Percentiles rank a stretch among this genome's conserved stretches.
Conservation (phyloP, 1,140 invertebrate genomes). For the Sarcophaga peregrina region DNA sequence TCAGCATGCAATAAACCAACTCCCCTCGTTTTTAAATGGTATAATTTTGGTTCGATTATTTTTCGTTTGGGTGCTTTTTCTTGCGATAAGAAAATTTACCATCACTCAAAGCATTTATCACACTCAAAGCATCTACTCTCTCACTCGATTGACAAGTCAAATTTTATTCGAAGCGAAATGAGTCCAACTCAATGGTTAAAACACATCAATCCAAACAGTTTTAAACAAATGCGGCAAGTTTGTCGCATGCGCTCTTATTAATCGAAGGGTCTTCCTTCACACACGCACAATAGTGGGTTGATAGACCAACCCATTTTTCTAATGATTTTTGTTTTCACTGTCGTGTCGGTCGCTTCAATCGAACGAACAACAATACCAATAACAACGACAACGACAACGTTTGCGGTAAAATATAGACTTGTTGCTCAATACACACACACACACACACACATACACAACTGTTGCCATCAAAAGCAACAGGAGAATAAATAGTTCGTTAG, state of each 20-base stretch:
- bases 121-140: neutral
- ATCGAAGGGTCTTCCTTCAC: constrained; percentile 6
- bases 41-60: neutral
- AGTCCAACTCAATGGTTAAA: neutral
- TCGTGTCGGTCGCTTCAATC: constrained; percentile 52
- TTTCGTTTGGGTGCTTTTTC: constrained; percentile 33
- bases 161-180: neutral
- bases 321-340: neutral
- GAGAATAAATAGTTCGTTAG: neutral
- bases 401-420: constrained; percentile 1
- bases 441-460: too few relatives aligned
- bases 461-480: neutral
- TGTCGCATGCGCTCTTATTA: constrained; percentile 11
- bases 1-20: neutral
- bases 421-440: constrained; percentile 25
- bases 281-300: constrained; percentile 27
- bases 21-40: neutral
- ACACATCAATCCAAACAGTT: neutral
- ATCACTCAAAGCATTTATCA: constrained; percentile 28
- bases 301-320: constrained; percentile 36
- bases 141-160: neutral
- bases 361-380: constrained; percentile 13
- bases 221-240: neutral
- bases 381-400: constrained; percentile 3
- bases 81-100: constrained; percentile 38